These are phyloP conservation scores for Dicranocentrus wangi DNA, from an alignment of 2,888 invertebrate species.

Conservation along the genomic window DNA sequence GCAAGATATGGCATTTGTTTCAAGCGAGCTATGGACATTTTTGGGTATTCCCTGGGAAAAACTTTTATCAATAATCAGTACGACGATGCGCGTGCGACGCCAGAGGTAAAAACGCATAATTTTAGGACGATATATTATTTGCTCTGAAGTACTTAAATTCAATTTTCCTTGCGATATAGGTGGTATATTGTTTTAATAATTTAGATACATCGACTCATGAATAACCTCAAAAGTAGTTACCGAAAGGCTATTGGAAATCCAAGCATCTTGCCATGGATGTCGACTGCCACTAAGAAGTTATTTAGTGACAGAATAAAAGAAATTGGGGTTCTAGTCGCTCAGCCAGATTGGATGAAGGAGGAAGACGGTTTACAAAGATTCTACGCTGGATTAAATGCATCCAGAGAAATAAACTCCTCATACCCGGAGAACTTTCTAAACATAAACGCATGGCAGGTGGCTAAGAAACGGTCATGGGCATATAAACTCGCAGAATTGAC, in stretches of 20 bases:
- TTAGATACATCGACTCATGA: slow-evolving; percentile 16
- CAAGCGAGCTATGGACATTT: not conserved
- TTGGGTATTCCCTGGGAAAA: not conserved
- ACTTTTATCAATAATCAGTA: not conserved
- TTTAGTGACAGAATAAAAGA: slow-evolving; percentile 38
- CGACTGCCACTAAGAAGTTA: slow-evolving; percentile 25
- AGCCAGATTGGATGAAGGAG: slow-evolving; percentile 21
- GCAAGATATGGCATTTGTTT: not conserved
- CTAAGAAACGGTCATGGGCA: too few relatives aligned
- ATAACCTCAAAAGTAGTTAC: slow-evolving; percentile 26
- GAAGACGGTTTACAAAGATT: not conserved
- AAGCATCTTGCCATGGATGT: slow-evolving; percentile 49
- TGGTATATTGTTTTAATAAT: too few relatives aligned
- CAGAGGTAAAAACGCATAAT: not conserved
- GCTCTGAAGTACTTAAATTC: too few relatives aligned
- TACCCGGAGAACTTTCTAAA: too few relatives aligned
- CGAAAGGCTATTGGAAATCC: slow-evolving; percentile 2
- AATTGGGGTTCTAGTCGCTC: slow-evolving; percentile 19
- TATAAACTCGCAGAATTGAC: too few relatives aligned
- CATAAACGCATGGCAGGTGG: too few relatives aligned
- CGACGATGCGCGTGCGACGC: not conserved
- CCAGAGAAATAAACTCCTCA: too few relatives aligned
- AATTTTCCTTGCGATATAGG: too few relatives aligned
- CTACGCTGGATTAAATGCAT: not conserved
- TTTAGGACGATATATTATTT: too few relatives aligned